Conservation (phyloP, 2,888 invertebrate genomes). For the Spodoptera picta region DNA sequence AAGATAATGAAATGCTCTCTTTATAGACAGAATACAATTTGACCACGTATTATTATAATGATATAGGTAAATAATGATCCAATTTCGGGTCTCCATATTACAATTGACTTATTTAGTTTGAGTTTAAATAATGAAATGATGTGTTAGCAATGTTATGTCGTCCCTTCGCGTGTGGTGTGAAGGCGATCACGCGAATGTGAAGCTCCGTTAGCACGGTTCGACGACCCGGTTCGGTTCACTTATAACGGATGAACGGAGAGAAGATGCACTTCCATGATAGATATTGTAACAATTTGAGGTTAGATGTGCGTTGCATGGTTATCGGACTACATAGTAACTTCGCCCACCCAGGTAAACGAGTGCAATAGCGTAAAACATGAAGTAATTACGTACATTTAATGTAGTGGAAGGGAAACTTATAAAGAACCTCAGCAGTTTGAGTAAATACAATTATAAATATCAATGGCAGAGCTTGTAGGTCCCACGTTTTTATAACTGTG, state of each 20-base stretch:
- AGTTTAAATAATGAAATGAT: slow-evolving; percentile 11
- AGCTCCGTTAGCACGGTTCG: slow-evolving; percentile 61
- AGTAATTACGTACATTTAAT: slow-evolving; percentile 9
- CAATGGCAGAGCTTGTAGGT: background rate
- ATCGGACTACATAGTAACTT: slow-evolving; percentile 12
- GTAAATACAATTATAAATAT: slow-evolving; percentile 9
- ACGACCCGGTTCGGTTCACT: slow-evolving; percentile 58
- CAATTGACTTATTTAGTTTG: no score
- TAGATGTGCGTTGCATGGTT: slow-evolving; percentile 1
- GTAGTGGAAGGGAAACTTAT: slow-evolving; percentile 16
- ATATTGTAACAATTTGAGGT: slow-evolving; percentile 12
- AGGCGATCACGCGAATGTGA: slow-evolving; percentile 58
- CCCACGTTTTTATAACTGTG: background rate
- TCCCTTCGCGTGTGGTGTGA: slow-evolving; percentile 50
- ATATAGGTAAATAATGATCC: no score
- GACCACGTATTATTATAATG: no score
- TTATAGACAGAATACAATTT: no score
- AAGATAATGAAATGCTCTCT: no score
- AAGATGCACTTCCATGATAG: slow-evolving; percentile 42
- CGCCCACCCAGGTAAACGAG: slow-evolving; percentile 7
- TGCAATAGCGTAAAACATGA: slow-evolving; percentile 5
- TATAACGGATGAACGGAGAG: slow-evolving; percentile 41
- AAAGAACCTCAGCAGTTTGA: slow-evolving; percentile 17
- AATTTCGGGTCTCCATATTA: no score
- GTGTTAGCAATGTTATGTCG: slow-evolving; percentile 25